Conservation (phyloP, 2,888 invertebrate species). For the Aplocera efformata region DNA sequence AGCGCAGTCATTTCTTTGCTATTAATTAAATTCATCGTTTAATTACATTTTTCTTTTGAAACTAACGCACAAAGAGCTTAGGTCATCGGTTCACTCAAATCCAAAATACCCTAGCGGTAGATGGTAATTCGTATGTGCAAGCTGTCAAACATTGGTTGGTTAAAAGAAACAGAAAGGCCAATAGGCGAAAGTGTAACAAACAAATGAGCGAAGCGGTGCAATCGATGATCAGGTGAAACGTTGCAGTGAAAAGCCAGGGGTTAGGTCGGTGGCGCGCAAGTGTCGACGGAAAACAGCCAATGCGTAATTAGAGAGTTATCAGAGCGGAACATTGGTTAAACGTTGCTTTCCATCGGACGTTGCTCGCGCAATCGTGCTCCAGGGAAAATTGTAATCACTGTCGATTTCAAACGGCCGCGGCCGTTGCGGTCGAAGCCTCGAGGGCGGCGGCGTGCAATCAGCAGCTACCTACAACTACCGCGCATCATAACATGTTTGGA, state of each 20-base stretch:
- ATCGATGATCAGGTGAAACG: conserved; percentile 66
- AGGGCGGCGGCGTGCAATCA: conserved; percentile 40
- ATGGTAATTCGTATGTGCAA: no score
- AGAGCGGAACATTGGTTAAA: conserved; percentile 80
- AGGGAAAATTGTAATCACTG: conserved; percentile 80
- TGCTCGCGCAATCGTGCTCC: conserved; percentile 72
- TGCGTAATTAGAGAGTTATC: conserved; percentile 77
- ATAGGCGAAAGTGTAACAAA: conserved; percentile 72
- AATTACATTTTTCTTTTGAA: no score
- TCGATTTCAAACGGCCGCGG: conserved; percentile 74
- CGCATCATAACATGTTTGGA: conserved; percentile 44
- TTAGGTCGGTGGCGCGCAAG: conserved; percentile 63
- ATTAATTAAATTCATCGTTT: no score
- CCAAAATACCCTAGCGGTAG: no score
- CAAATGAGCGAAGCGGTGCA: conserved; percentile 53
- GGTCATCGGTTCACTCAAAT: no score
- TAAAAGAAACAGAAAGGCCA: conserved; percentile 38
- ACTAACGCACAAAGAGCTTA: no score
- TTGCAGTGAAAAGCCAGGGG: conserved; percentile 70
- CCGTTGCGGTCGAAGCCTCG: conserved; percentile 56
- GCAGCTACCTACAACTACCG: conserved; percentile 10
- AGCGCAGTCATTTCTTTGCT: no score
- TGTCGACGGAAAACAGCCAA: conserved; percentile 73
- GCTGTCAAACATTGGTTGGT: not conserved
- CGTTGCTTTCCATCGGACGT: conserved; percentile 79